Percentiles rank a stretch among this genome's conserved stretches.
Evolutionary conservation across 2,797 vertebrate genomes (phyloP).

Genomic region (Diceros bicornis): DNA sequence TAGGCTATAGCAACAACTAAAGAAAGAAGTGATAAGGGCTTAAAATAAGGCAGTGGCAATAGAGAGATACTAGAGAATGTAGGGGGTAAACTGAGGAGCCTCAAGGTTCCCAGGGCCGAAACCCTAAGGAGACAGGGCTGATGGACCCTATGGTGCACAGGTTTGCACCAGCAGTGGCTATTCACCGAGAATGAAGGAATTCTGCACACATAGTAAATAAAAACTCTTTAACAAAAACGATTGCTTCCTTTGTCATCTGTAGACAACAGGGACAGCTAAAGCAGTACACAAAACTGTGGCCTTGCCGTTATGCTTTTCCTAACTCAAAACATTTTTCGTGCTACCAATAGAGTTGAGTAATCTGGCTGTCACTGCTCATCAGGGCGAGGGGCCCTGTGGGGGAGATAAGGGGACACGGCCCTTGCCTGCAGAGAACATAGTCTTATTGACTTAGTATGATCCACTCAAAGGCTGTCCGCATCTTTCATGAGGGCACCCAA

Average conservation of each 20-base stretch:
- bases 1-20: neutral
- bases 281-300: too few relatives aligned
- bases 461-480: neutral
- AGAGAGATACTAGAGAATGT: neutral
- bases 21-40: neutral
- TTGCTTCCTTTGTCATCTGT: neutral
- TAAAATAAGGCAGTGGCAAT: neutral
- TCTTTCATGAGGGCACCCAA: neutral
- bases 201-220: neutral
- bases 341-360: neutral
- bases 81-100: neutral
- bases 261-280: neutral
- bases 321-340: neutral
- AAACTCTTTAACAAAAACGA: neutral
- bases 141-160: neutral
- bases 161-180: neutral
- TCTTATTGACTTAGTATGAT: neutral
- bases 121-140: neutral
- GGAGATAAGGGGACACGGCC: neutral
- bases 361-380: neutral
- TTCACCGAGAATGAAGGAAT: neutral
- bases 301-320: neutral
- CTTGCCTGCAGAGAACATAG: neutral
- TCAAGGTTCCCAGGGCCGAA: neutral
- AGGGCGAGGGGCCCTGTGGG: neutral